Base-by-base conservation (phyloP, 92 coral and sea anemone genomes). In the Paragorgia papillata region DNA sequence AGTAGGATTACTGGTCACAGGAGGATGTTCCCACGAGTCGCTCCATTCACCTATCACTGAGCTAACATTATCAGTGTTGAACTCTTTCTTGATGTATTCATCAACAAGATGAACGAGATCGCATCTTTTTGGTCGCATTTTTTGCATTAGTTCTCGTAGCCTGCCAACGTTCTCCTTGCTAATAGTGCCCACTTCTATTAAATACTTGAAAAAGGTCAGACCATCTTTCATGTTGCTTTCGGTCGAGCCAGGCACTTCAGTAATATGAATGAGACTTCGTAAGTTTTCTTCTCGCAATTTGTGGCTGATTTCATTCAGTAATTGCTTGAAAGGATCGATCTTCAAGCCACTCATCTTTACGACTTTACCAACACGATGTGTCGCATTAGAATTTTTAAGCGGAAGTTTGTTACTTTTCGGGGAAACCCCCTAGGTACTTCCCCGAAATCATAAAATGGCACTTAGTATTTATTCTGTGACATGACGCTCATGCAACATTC, bases 241-340 rank as follows among this genome's bases (percentile, higher is more conserved):
- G 46, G 49, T 7, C 49, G 67, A 18, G 17, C 86, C 94, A 10
- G 87, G 81, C 22, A 93, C 77, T 60, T 75, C 76, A 39, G 88
- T 86, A 10, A 94, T 82, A 26, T 94, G 85, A 20, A 79, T 37
- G 8, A 94, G 81, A 63, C 92, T 86, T n/a, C 82, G 77, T 6
- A 94, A 70, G 67, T 94, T 87, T 9, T 75, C 43, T 10, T 79
- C 73, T 8, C 41, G 73, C 37, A 94, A 60, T 22, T 91, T 87
- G 53, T 84, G 50, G 81, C 92, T 91, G 51, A 94, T 88, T 22
- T 89, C 82, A 80, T 86, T 94, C 49, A 94, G 66, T 37, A 94
- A 85, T 51, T 66, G 41, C 2, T 79, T 76, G 61, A 91, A 94
- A 0, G 90, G 90, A 73, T 65, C 87, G 49, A 93, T 83, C 58